Percentiles rank a stretch among this genome's conserved stretches.
phyloP scores from a whole-genome alignment of 2,888 invertebrate species.

The Agrochola circellaris region DNA sequence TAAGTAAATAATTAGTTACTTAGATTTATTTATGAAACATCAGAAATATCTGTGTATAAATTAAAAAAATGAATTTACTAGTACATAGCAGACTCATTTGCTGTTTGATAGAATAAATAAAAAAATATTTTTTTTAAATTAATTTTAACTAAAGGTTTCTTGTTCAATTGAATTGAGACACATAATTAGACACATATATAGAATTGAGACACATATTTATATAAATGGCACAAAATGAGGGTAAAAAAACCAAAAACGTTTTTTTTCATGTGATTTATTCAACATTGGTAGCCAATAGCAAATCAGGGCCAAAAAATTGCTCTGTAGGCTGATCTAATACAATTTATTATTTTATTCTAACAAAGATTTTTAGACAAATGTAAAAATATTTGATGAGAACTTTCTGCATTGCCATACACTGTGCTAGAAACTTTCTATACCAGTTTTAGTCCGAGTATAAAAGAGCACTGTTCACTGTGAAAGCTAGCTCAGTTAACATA shows the following conservation, averaged over 20 bases:
- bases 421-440: constrained; percentile 63
- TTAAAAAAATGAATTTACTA: neutral
- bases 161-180: neutral
- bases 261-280: too few species aligned
- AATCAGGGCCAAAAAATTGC: too few species aligned
- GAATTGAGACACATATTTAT: too few species aligned
- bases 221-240: neutral
- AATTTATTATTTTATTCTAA: neutral
- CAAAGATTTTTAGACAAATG: neutral
- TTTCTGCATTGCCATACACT: neutral
- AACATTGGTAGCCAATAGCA: neutral
- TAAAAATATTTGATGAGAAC: constrained; percentile 2
- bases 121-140: too few species aligned
- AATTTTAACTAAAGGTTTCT: neutral
- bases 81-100: neutral
- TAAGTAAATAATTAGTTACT: neutral
- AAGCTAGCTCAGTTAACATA: constrained; percentile 48
- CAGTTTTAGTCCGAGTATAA: constrained; percentile 47
- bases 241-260: too few species aligned
- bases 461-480: constrained; percentile 48
- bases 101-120: neutral
- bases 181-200: too few species aligned
- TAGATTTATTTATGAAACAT: neutral
- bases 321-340: neutral
- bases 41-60: neutral